Evolutionary conservation across 2,113 vertebrate species (phyloP).

Genomic region (Agapornis roseicollis): DNA sequence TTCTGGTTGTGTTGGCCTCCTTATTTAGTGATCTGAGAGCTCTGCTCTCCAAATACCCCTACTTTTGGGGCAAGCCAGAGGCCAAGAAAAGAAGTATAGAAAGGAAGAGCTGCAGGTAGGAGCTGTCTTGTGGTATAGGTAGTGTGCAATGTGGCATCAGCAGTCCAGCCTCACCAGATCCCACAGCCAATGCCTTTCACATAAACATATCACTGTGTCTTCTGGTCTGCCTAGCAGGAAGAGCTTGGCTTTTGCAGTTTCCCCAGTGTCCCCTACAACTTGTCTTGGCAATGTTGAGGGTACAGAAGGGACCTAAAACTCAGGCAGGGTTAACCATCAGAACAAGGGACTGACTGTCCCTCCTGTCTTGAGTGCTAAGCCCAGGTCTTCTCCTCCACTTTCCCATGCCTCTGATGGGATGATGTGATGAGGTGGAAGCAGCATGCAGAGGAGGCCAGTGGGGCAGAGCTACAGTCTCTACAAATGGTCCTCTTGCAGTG

Average conservation of each 20-base stretch:
- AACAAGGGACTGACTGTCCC: neutral
- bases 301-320: neutral
- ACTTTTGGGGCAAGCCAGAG: neutral
- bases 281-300: neutral
- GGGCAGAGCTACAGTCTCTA: neutral
- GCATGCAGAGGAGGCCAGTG: neutral
- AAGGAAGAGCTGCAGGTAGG: neutral
- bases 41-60: neutral
- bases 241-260: neutral
- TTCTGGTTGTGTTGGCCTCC: neutral
- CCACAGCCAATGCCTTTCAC: neutral
- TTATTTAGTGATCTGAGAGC: neutral
- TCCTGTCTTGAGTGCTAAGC: neutral
- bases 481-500: neutral
- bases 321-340: neutral
- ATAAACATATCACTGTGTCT: rapidly evolving
- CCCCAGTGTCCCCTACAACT: neutral
- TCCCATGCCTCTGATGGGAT: too few species aligned
- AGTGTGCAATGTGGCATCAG: neutral
- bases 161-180: neutral
- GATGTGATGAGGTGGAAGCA: neutral
- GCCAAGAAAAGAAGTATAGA: neutral
- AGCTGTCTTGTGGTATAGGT: neutral
- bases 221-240: neutral
- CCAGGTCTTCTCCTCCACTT: neutral